phyloP scores from a whole-genome alignment of 1,140 invertebrate species.

The Wiebesia pumilae region DNA sequence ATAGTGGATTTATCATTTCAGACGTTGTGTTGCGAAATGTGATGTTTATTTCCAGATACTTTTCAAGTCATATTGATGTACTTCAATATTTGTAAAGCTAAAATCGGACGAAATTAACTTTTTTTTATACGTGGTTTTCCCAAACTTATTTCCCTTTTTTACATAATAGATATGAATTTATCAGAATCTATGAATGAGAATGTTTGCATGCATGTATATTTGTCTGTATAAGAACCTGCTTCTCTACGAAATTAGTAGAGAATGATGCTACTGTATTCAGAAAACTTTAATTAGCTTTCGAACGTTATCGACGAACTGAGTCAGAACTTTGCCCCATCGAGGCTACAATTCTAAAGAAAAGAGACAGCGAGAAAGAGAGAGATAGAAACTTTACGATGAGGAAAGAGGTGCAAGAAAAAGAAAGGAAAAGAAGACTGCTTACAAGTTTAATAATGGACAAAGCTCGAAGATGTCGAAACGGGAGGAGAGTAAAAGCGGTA shows the following conservation, averaged over 20 bases:
- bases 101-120: not conserved
- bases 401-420: not conserved
- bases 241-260: not conserved
- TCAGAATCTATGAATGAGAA: too few relatives aligned
- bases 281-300: conserved; percentile 67
- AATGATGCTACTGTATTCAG: conserved; percentile 50
- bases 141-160: not conserved
- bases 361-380: not conserved
- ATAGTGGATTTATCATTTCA: too few relatives aligned
- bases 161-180: not conserved
- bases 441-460: conserved; percentile 56
- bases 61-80: not conserved
- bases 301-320: conserved; percentile 63
- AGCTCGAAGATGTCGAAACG: conserved; percentile 45
- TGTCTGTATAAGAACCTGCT: too few relatives aligned
- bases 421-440: conserved; percentile 5
- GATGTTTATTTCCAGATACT: not conserved
- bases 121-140: not conserved
- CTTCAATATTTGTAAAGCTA: not conserved
- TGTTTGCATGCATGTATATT: too few relatives aligned
- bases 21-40: too few relatives aligned
- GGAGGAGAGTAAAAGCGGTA: not conserved
- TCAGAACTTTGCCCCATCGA: conserved; percentile 57
- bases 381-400: not conserved
- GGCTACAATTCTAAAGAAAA: conserved; percentile 20